phyloP scores from a whole-genome alignment of 2,113 vertebrate species.

The Gavia stellata region DNA sequence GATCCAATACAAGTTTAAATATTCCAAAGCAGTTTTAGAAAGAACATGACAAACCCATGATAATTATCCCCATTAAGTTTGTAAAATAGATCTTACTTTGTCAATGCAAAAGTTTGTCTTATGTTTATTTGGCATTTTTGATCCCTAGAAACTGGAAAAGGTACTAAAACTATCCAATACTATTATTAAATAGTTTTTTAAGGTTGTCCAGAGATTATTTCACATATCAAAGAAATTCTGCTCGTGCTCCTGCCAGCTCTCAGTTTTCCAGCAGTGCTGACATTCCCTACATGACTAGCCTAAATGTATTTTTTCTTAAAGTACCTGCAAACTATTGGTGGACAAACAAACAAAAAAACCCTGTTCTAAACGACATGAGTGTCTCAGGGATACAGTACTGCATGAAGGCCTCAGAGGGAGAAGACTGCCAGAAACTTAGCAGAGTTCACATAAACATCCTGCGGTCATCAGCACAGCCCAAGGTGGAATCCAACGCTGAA shows the following conservation, averaged over 20 bases:
- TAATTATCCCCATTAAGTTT: not conserved
- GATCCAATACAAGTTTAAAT: not conserved
- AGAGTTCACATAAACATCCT: constrained; percentile 25
- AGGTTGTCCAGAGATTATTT: not conserved
- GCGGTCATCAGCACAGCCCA: not conserved
- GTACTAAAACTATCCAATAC: not conserved
- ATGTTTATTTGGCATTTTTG: not conserved
- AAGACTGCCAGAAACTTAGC: not conserved
- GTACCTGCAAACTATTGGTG: not conserved
- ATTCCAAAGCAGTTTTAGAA: not conserved
- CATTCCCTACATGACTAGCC: not conserved
- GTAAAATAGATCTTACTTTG: not conserved
- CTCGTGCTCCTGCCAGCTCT: not conserved
- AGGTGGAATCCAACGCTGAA: not conserved
- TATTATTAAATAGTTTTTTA: not conserved
- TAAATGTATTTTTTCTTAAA: not conserved
- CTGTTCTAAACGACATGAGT: not conserved
- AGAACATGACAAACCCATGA: not conserved
- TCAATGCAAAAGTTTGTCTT: not conserved
- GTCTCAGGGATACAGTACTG: not conserved
- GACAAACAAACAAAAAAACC: not conserved
- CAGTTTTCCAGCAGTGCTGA: not conserved
- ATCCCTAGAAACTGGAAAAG: not conserved
- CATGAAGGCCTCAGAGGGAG: not conserved
- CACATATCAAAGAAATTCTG: not conserved